Percentiles rank a stretch among this genome's conserved stretches.
phyloP scores from a whole-genome alignment of 2,113 vertebrate species.

The Puma concolor region DNA sequence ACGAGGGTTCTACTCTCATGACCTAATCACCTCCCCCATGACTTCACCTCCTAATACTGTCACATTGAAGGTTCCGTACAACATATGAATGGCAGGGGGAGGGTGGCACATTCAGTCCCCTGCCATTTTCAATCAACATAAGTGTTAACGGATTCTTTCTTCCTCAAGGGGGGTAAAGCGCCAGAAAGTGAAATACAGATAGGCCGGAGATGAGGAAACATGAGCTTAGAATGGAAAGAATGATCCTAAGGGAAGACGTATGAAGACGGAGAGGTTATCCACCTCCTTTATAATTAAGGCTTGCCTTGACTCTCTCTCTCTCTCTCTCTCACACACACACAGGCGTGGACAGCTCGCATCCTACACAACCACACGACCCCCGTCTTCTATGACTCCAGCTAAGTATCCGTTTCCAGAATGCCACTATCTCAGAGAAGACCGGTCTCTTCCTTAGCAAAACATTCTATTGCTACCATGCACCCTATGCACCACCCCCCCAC shows the following conservation, averaged over 20 bases:
- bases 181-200: not conserved
- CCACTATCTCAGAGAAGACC: not conserved
- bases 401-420: rapidly evolving
- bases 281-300: not conserved
- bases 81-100: not conserved
- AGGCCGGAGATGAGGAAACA: not conserved
- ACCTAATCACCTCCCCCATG: not conserved
- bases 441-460: not conserved
- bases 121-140: not conserved
- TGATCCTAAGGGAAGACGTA: not conserved
- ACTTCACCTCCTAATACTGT: not conserved
- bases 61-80: not conserved
- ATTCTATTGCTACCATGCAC: not conserved
- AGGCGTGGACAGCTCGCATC: rapidly evolving
- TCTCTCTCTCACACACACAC: too few relatives aligned
- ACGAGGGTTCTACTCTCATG: not conserved
- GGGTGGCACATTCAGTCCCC: not conserved
- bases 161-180: not conserved
- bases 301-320: not conserved
- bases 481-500: not conserved
- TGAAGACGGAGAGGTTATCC: not conserved
- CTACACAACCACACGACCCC: too few relatives aligned
- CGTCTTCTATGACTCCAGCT: rapidly evolving
- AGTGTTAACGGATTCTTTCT: not conserved
- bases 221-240: not conserved